A percentile compares a stretch with the other conserved stretches of the same genome.
These are phyloP conservation scores for Erythrolamprus reginae DNA, from an alignment of 2,113 vertebrate species.

Conservation along the genomic window DNA sequence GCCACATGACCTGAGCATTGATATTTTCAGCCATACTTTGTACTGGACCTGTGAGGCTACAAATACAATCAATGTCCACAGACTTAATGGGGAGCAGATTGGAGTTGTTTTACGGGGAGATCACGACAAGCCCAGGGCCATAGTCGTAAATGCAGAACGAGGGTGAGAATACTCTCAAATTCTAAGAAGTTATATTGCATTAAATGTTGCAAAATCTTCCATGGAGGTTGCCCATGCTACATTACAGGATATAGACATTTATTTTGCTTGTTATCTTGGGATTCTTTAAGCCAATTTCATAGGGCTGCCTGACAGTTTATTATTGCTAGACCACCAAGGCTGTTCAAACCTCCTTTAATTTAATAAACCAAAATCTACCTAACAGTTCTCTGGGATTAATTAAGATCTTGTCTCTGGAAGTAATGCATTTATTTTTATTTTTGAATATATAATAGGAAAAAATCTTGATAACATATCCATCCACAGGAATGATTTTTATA, in stretches of 20 bases:
- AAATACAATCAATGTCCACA: slow-evolving; percentile 85
- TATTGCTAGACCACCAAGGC: neutral
- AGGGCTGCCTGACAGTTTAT: neutral
- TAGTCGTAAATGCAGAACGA: slow-evolving; percentile 85
- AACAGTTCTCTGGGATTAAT: neutral
- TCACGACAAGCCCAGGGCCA: slow-evolving; percentile 82
- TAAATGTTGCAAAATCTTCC: neutral
- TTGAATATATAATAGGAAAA: neutral
- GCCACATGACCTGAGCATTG: slow-evolving; percentile 89
- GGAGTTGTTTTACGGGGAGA: slow-evolving; percentile 87
- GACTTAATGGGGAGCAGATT: slow-evolving; percentile 76
- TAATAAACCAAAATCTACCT: neutral
- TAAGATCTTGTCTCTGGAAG: neutral
- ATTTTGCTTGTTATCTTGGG: neutral
- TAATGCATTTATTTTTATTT: neutral
- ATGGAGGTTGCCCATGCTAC: neutral
- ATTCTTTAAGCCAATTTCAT: neutral
- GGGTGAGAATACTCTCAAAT: slow-evolving; percentile 69
- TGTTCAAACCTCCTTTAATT: neutral
- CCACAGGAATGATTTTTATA: neutral
- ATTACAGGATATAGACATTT: neutral
- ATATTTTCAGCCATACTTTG: slow-evolving; percentile 84
- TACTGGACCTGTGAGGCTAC: slow-evolving; percentile 94
- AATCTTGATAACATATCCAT: neutral
- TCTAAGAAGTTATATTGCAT: neutral